Percentiles rank a stretch among this genome's conserved stretches.
Evolutionary conservation across 2,797 vertebrate species (phyloP).

Genomic region (Sebastes diaconus): DNA sequence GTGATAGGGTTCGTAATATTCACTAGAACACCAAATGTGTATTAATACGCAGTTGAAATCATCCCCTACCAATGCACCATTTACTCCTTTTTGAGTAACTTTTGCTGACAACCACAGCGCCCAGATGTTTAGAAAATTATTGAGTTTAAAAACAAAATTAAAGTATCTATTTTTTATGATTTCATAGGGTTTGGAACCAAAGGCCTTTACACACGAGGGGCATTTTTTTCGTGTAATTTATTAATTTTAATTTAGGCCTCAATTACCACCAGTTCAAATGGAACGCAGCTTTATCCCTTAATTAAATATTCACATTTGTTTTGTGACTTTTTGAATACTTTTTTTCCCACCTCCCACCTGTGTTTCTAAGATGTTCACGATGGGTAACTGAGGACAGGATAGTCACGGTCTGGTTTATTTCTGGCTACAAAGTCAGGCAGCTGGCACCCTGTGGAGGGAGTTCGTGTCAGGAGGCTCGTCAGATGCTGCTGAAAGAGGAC

Average conservation of each 20-base stretch:
- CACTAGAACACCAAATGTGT: neutral
- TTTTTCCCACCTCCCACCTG: neutral
- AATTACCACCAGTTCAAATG: too few relatives aligned
- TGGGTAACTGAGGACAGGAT: constrained; percentile 15
- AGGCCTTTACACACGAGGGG: too few relatives aligned
- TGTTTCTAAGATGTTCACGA: constrained; percentile 17
- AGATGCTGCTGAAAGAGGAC: constrained; percentile 38
- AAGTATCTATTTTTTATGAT: too few relatives aligned
- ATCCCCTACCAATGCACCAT: too few relatives aligned
- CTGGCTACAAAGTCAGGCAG: constrained; percentile 50
- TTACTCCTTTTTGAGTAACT: too few relatives aligned
- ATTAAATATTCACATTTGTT: neutral
- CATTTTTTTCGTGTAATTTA: too few relatives aligned
- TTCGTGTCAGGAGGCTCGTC: constrained; percentile 61
- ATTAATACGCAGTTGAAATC: neutral
- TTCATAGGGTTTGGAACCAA: too few relatives aligned
- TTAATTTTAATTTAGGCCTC: too few relatives aligned
- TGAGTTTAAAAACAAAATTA: too few relatives aligned
- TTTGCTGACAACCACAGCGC: too few relatives aligned
- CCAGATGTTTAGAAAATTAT: too few relatives aligned
- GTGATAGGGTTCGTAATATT: neutral
- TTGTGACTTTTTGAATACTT: neutral
- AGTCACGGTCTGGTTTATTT: constrained; percentile 59
- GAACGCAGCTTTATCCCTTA: neutral
- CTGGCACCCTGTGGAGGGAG: constrained; percentile 60